Evolutionary conservation across 2,797 vertebrate genomes (phyloP).

Genomic region (Lithobates sylvaticus): DNA sequence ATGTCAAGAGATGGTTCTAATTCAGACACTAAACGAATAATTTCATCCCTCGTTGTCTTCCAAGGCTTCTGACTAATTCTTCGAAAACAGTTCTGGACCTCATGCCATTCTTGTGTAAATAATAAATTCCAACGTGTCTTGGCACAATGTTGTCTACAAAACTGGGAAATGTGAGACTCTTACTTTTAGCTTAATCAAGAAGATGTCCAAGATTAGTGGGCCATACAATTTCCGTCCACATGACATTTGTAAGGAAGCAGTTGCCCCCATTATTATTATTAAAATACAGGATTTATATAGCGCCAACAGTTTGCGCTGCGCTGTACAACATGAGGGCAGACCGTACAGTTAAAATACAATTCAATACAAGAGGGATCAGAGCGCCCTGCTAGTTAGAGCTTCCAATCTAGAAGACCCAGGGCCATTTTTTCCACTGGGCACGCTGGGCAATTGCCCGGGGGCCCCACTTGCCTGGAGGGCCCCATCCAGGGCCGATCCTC

Average conservation of each 20-base stretch:
- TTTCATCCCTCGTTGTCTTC: constrained; percentile 9
- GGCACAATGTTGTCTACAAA: neutral
- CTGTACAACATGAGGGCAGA: no score
- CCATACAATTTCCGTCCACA: neutral
- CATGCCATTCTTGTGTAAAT: neutral
- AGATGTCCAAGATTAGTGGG: neutral
- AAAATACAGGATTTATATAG: no score
- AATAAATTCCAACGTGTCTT: neutral
- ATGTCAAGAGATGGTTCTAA: constrained; percentile 31
- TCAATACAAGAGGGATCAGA: no score
- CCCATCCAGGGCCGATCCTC: no score
- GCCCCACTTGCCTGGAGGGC: no score
- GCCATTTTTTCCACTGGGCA: no score
- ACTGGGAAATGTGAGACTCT: neutral
- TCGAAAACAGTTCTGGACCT: neutral
- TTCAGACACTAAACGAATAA: constrained; percentile 1
- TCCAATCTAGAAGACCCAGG: no score
- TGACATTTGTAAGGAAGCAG: neutral
- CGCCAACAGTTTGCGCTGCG: no score
- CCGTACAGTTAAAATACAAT: no score
- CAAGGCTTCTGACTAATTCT: neutral
- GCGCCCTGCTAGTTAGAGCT: no score
- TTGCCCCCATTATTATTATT: neutral
- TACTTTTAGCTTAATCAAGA: neutral
- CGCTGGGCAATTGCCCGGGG: no score